Conservation (phyloP, 1,140 invertebrate species). For the Periplaneta americana region DNA sequence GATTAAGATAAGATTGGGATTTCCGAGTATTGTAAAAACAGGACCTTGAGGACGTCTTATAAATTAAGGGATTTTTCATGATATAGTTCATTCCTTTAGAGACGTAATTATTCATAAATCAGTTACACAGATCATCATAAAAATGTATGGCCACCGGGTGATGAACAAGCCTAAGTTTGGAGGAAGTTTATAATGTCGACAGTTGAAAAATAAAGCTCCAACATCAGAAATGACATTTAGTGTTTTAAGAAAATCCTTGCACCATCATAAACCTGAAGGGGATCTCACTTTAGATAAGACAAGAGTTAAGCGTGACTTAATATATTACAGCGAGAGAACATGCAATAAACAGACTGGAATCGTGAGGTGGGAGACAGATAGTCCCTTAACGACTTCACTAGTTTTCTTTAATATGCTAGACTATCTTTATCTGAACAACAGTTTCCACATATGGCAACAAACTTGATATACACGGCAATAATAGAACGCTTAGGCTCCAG, state of each 20-base stretch:
- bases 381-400: neutral
- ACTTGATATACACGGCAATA: no score
- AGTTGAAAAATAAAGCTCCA: neutral
- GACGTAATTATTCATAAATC: no score
- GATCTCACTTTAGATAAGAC: neutral
- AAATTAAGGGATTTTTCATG: no score
- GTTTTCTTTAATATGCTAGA: no score
- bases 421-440: no score
- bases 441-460: no score
- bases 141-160: neutral
- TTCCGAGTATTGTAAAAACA: no score
- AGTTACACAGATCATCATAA: neutral
- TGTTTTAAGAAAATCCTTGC: neutral
- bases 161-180: neutral
- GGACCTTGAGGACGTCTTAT: no score
- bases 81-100: no score
- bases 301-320: neutral
- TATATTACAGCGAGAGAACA: neutral
- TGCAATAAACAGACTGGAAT: neutral
- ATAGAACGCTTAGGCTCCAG: no score
- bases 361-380: neutral
- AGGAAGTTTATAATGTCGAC: neutral
- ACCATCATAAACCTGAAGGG: neutral
- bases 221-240: neutral
- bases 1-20: no score